Conservation (phyloP, 2,797 vertebrate genomes). For the Xenops minutus region DNA sequence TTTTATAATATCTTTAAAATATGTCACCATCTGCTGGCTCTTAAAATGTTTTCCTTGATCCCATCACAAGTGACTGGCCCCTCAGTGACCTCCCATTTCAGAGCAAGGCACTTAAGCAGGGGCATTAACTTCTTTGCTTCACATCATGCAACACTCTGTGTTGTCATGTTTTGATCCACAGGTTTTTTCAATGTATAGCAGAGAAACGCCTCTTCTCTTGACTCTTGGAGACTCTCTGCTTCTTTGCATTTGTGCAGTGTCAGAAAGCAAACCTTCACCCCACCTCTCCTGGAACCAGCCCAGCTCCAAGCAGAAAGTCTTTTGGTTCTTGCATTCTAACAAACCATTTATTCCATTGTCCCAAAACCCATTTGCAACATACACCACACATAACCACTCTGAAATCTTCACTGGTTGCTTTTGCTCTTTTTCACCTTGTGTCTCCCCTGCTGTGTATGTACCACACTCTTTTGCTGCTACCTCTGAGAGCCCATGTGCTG, state of each 20-base stretch:
- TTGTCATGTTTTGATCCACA: neutral
- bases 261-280: neutral
- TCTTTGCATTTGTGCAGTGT: neutral
- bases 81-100: neutral
- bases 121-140: neutral
- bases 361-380: neutral
- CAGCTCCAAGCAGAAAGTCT: neutral
- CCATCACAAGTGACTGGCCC: neutral
- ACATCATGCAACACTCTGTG: neutral
- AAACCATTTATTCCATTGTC: neutral
- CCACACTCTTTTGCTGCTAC: neutral
- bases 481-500: neutral
- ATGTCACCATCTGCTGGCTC: neutral
- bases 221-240: neutral
- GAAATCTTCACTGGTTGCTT: neutral
- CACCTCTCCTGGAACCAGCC: neutral
- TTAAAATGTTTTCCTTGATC: neutral
- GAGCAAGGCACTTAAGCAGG: neutral
- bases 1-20: conserved; percentile 18
- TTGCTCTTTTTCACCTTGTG: neutral
- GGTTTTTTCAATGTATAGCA: neutral
- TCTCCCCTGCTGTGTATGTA: neutral
- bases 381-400: neutral
- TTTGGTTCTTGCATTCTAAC: neutral
- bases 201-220: neutral